These are phyloP conservation scores for Parasteatoda tepidariorum DNA, from an alignment of 1,140 invertebrate genomes.

Conservation along the genomic window DNA sequence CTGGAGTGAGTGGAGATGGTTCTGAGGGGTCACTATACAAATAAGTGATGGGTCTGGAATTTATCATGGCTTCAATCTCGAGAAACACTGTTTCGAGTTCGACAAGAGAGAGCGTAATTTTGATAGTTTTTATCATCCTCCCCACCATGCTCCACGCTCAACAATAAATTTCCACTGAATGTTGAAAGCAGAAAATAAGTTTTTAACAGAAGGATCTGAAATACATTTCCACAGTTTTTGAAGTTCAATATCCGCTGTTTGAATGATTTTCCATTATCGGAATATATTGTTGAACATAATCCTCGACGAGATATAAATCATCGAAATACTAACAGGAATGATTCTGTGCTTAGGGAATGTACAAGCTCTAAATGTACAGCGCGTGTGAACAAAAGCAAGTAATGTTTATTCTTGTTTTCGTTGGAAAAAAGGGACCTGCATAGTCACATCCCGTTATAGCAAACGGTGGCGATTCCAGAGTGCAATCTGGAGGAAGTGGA, in stretches of 20 bases:
- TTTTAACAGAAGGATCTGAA: neutral
- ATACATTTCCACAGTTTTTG: no score
- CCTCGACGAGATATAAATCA: no score
- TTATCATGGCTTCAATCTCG: no score
- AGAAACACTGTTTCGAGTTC: neutral
- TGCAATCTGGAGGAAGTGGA: neutral
- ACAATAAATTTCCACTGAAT: no score
- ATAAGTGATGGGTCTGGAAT: no score
- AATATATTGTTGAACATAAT: neutral
- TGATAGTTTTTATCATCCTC: slow-evolving; percentile 7
- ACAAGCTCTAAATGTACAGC: no score
- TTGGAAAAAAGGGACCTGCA: neutral
- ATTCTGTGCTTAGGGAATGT: neutral
- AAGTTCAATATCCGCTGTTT: slow-evolving; percentile 63
- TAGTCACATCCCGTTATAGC: no score
- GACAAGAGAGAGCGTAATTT: neutral
- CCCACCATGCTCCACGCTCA: slow-evolving; percentile 5
- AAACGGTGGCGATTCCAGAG: no score
- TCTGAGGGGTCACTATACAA: neutral
- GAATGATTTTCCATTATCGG: slow-evolving; percentile 64
- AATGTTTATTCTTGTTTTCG: no score
- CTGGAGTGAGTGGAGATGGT: no score
- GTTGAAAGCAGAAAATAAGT: neutral
- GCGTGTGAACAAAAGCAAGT: neutral
- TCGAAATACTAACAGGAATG: neutral